Evolutionary conservation across 2,113 vertebrate genomes (phyloP), one percentile per base, ranked within the genome.

Genomic region (Atherinomorus stipes): DNA sequence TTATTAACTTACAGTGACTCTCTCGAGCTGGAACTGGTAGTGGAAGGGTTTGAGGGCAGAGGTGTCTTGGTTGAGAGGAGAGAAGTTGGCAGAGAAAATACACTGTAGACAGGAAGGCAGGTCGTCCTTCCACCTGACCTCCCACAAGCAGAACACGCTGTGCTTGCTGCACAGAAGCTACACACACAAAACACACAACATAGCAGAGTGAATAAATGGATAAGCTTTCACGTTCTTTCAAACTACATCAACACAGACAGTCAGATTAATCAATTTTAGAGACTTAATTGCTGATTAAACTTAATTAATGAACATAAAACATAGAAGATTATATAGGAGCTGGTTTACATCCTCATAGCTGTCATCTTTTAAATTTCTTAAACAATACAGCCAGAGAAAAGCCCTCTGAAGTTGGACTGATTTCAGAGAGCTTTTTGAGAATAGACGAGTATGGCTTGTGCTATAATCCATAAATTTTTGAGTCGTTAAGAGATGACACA

Each of bases 141-240:
- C 97, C 97, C 97, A 99, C 76, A 99, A 80, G 70, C 96, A 98
- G 94, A 96, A 98, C 85, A 96, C 88, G 0, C 93, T 93, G 93
- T 98, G 97, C 89, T 93, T 94, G 85, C 94, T 97, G 93, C 94
- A 92, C 80, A 97, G 76, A 1, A 88, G 83, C 98, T 99, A 87
- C 15, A 76, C 45, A 50, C 15, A 63, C 16, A 69, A 34, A 5
- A 64, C 12, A 59, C 9, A 69, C 12, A 1, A 57, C 4, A 65
- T 37, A 28, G 10, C 7, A 64, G 16, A 5, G 19, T 11, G 2
- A 42, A 22, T 16, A 21, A 25, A 56, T 11, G n/a, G 4, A 37
- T 42, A 34, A 28, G 23, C 15, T 65, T 19, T 31, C 4, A 7
- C 18, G 5, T 45, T 54, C 22, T 45, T 23, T 40, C 11, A 40